Evolutionary conservation across 2,888 invertebrate genomes (phyloP).

Genomic region (Lepidocyrtinus sp.): DNA sequence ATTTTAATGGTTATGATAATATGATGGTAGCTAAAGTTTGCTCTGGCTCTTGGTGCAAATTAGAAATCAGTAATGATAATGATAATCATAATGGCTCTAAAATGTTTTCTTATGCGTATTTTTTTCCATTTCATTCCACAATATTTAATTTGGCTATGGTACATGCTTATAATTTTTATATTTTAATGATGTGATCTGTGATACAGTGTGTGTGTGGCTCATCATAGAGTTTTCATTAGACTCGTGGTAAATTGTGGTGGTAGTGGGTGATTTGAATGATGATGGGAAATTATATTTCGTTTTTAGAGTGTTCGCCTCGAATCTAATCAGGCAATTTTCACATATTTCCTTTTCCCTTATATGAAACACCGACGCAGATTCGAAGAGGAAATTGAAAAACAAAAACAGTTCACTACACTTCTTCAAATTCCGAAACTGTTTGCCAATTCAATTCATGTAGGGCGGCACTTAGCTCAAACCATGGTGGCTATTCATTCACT

Average conservation of each 20-base stretch:
- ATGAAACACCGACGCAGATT: not conserved
- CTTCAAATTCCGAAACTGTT: slow-evolving; percentile 8
- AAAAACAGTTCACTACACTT: not conserved
- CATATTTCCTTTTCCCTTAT: slow-evolving; percentile 28
- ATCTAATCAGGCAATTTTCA: slow-evolving; percentile 56
- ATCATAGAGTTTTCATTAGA: not conserved
- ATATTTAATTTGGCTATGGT: too few relatives aligned
- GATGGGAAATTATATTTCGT: not conserved
- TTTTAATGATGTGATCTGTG: too few relatives aligned
- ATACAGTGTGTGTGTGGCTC: slow-evolving; percentile 21
- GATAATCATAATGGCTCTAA: slow-evolving; percentile 34
- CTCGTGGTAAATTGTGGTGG: not conserved
- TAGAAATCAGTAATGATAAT: slow-evolving; percentile 28
- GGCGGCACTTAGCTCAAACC: not conserved
- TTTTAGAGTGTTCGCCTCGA: slow-evolving; percentile 13
- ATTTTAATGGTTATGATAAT: not conserved
- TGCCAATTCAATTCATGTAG: slow-evolving; percentile 35
- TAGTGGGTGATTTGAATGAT: not conserved
- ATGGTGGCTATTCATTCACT: slow-evolving; percentile 21
- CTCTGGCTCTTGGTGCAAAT: slow-evolving; percentile 17
- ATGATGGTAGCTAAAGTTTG: not conserved
- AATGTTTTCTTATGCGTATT: not conserved
- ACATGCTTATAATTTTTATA: too few relatives aligned
- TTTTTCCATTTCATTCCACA: too few relatives aligned
- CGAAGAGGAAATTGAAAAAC: slow-evolving; percentile 11